Evolutionary conservation across 1,140 invertebrate species (phyloP).

Genomic region (Coptotermes formosanus): DNA sequence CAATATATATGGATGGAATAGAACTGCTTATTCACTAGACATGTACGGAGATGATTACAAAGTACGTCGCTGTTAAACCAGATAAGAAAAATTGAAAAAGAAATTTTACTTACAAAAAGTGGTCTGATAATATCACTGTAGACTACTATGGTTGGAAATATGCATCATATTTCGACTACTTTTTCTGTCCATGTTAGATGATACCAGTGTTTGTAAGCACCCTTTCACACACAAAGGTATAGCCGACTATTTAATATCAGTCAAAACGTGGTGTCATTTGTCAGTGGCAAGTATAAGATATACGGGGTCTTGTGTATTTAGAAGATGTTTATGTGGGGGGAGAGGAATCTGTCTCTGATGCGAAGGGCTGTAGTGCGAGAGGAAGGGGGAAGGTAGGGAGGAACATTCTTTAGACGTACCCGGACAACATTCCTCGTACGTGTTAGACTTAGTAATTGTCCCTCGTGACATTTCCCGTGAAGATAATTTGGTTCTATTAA

Average conservation of each 20-base stretch:
- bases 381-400: not conserved
- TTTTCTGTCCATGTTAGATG: not conserved
- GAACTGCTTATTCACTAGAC: no score
- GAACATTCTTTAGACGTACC: not conserved
- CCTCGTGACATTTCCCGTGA: not conserved
- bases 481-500: not conserved
- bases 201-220: not conserved
- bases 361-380: not conserved
- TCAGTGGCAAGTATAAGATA: constrained; percentile 5
- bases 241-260: constrained; percentile 11
- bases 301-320: not conserved
- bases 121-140: no score
- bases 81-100: no score
- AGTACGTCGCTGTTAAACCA: no score
- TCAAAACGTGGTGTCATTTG: not conserved
- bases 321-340: constrained; percentile 8
- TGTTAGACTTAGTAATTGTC: not conserved
- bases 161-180: not conserved
- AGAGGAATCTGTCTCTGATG: not conserved
- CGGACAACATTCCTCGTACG: not conserved
- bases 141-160: no score
- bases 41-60: no score
- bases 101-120: no score
- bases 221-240: not conserved
- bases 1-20: no score